A percentile compares a stretch with the other conserved stretches of the same genome.
Conservation (phyloP, 2,797 vertebrate species). For the Bradypodion pumilum region DNA sequence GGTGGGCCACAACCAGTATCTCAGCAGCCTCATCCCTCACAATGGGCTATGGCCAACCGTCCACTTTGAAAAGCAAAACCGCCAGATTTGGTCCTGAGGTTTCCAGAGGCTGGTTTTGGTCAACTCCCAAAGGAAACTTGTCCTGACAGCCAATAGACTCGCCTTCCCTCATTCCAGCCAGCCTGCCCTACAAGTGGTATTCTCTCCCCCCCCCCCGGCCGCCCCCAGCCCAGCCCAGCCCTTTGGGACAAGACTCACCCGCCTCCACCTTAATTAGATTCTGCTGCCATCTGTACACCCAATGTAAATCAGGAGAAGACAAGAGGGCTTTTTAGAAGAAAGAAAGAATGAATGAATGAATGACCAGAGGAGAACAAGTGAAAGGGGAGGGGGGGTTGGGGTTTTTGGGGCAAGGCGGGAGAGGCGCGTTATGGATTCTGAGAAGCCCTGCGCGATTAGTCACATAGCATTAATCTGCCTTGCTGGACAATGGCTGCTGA, state of each 20-base stretch:
- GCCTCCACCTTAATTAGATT: slow-evolving; percentile 65
- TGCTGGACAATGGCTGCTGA: slow-evolving; percentile 89
- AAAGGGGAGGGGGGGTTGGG: slow-evolving; percentile 51
- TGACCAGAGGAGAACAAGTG: slow-evolving; percentile 31
- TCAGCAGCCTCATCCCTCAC: not conserved
- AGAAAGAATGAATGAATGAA: slow-evolving; percentile 2
- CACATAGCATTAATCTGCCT: slow-evolving; percentile 96
- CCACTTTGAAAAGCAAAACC: no score
- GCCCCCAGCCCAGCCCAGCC: not conserved
- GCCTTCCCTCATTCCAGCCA: not conserved
- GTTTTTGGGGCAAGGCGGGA: slow-evolving; percentile 41
- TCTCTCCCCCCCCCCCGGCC: not conserved
- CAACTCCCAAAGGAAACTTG: not conserved
- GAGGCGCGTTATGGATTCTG: slow-evolving; percentile 84
- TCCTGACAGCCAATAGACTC: not conserved
- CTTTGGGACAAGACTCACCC: slow-evolving; percentile 42
- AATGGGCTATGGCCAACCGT: not conserved
- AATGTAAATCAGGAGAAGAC: slow-evolving; percentile 69
- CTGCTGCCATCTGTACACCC: slow-evolving; percentile 72
- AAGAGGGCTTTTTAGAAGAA: slow-evolving; percentile 46
- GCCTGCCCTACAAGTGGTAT: no score
- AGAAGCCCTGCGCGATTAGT: slow-evolving; percentile 98
- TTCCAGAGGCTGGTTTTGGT: not conserved
- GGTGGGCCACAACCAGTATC: no score
- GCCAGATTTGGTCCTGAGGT: not conserved